A percentile compares a stretch with the other conserved stretches of the same genome.
Evolutionary conservation across 2,888 invertebrate genomes (phyloP).

Genomic region (Periphyllus acericola): DNA sequence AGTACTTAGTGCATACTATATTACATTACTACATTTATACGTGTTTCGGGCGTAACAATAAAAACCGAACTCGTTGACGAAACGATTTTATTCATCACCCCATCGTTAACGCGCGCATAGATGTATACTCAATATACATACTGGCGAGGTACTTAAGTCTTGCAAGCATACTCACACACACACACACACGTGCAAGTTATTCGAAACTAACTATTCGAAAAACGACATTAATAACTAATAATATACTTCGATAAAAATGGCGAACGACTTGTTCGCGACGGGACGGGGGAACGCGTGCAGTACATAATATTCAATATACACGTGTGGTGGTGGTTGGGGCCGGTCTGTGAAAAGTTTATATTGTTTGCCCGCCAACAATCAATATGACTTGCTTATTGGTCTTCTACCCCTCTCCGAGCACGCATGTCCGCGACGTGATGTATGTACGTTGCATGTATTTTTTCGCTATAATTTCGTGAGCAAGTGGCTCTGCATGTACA

Average conservation of each 20-base stretch:
- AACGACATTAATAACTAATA: constrained; percentile 32
- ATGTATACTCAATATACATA: neutral
- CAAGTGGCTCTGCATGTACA: neutral
- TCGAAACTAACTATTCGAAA: neutral
- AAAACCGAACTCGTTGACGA: constrained; percentile 3
- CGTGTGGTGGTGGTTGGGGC: neutral
- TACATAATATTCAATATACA: too few relatives aligned
- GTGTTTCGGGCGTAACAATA: neutral
- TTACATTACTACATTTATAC: neutral
- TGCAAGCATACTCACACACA: neutral
- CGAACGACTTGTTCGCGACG: neutral
- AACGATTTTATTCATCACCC: constrained; percentile 1
- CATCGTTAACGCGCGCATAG: neutral
- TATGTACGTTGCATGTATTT: neutral
- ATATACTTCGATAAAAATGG: constrained; percentile 2
- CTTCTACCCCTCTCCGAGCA: neutral
- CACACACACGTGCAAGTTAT: neutral
- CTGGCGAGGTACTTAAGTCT: neutral
- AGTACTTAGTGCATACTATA: neutral
- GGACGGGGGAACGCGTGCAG: neutral
- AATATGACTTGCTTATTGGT: constrained; percentile 18
- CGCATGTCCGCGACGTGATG: neutral
- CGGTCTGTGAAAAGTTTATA: constrained; percentile 24
- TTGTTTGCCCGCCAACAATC: constrained; percentile 43
- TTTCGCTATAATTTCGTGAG: neutral